These are phyloP conservation scores for Ligdia adustata DNA, from an alignment of 2,888 invertebrate species.

Conservation along the genomic window DNA sequence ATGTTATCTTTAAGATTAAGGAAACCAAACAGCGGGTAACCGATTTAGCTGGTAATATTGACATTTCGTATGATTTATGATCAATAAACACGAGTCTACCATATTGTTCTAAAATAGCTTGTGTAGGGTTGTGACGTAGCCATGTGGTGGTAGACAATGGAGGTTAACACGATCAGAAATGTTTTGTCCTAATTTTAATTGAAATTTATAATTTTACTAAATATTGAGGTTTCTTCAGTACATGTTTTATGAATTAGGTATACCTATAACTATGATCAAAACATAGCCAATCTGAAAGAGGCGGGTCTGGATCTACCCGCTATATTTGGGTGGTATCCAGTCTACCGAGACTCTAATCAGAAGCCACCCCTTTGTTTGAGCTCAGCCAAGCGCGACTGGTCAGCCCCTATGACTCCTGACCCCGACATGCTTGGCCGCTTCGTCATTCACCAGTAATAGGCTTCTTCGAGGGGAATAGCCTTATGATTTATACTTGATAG, in stretches of 20 bases:
- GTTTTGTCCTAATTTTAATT: no score
- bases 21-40: conserved; percentile 44
- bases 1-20: conserved; percentile 43
- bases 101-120: conserved; percentile 58
- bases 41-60: conserved; percentile 62
- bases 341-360: conserved; percentile 44
- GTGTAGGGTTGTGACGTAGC: conserved; percentile 10
- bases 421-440: conserved; percentile 25
- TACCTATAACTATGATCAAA: no score
- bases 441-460: conserved; percentile 6
- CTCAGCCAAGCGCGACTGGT: conserved; percentile 39
- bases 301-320: conserved; percentile 13
- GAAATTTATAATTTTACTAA: no score
- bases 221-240: no score
- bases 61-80: conserved; percentile 71
- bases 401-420: conserved; percentile 25
- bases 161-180: background rate
- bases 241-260: no score
- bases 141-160: background rate
- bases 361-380: conserved; percentile 40
- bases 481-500: no score
- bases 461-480: no score
- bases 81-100: conserved; percentile 60
- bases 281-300: no score
- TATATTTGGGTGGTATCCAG: conserved; percentile 42